Evolutionary conservation across 1,140 invertebrate genomes (phyloP), one percentile per base, ranked within the genome.

Genomic region (Condylostylus longicornis): DNA sequence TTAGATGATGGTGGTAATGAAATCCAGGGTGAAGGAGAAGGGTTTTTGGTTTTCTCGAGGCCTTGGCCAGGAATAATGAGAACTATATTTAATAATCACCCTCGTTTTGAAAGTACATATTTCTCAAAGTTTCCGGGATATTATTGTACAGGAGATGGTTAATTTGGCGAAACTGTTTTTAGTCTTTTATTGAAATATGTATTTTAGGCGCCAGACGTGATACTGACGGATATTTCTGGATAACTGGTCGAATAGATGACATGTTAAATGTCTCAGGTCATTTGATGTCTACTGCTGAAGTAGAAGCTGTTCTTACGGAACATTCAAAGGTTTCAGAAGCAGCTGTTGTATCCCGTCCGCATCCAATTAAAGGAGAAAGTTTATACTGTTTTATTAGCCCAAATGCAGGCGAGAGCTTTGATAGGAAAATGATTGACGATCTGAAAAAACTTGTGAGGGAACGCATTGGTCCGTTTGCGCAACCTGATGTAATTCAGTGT

Each of bases 41-140:
- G 93, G 7, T 95, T 94, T 53, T 65, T 97, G 37, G 90, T 93
- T 4, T 95, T 98, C 55, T 71, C 80, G 21, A 72, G 77, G 51
- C 86, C 94, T 8, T 98, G 94, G 94, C 94, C 94, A 1, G 89
- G 91, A 35, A 88, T 98, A 64, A 96, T 96, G 88, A 69, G 93
- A 37, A 87, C 87, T 0, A 71, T 98, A 2, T 93, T 77, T 62
- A 83, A 80, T 18, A 82, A 95, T 65, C 91, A 97, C 51, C 75
- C 85, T 45, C 75, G 93, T 42, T 98, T 87, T 62, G 82, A 95
- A 62, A 78, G 75, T 18, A 91, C 88, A 1, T 98, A 98, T 56
- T 98, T 98, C 65, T 78, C 81, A 40, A 87, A 86, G 62, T 98
- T 96, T 60, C 80, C 82, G 1, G 94, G 93, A 28, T 97, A 79